phyloP scores from a whole-genome alignment of 2,888 invertebrate species.

The Acanthosepion pharaonis region DNA sequence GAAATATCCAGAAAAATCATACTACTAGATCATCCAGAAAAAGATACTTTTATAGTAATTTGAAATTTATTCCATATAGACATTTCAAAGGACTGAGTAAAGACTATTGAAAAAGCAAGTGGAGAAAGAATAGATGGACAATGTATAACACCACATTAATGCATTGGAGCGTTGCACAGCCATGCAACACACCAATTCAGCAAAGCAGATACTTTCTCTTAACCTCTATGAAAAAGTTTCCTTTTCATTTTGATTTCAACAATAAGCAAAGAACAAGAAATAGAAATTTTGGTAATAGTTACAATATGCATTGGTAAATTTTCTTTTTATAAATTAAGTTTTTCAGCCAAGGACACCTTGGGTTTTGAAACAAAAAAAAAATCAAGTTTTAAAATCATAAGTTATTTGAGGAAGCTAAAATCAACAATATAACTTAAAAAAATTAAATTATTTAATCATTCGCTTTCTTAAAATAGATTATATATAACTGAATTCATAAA shows the following conservation, averaged over 20 bases:
- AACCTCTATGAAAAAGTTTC: neutral
- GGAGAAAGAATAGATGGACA: neutral
- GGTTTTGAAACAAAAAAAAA: neutral
- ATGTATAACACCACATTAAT: slow-evolving; percentile 15
- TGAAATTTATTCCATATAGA: neutral
- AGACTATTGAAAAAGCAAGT: neutral
- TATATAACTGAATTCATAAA: too few species aligned
- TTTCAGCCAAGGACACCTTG: neutral
- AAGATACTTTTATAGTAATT: neutral
- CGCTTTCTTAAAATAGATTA: neutral
- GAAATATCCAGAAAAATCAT: too few species aligned
- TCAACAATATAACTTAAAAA: neutral
- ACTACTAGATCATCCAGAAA: neutral
- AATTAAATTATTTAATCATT: neutral
- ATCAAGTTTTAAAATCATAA: too few species aligned
- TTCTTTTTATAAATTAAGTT: neutral
- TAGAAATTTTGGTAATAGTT: neutral
- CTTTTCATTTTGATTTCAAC: neutral
- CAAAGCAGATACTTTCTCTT: neutral
- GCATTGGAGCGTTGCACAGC: neutral
- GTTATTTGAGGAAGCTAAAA: too few species aligned
- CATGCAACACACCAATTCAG: neutral
- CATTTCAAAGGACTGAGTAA: neutral
- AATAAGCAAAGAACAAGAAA: neutral
- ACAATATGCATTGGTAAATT: neutral